These are phyloP conservation scores for Oceanodroma tethys DNA, from an alignment of 2,113 vertebrate species.

Conservation along the genomic window DNA sequence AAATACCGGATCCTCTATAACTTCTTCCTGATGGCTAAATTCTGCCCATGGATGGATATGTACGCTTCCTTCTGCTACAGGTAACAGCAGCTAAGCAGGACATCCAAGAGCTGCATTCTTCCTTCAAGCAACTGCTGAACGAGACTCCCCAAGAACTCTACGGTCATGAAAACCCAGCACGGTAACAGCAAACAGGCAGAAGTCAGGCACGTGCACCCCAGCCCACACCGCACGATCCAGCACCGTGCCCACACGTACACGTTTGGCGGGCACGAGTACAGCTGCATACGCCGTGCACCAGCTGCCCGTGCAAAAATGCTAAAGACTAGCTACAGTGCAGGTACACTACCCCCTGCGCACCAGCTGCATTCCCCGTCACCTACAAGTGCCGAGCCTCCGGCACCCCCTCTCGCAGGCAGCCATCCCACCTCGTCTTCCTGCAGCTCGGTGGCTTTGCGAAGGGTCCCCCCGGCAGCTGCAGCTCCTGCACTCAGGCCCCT, in stretches of 20 bases:
- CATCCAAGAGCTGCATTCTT: neutral
- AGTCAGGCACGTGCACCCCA: neutral
- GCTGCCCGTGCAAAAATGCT: neutral
- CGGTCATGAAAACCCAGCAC: neutral
- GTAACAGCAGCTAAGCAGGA: neutral
- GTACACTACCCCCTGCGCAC: rapidly evolving
- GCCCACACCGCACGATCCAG: neutral
- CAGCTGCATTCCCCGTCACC: neutral
- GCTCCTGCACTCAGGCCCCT: neutral
- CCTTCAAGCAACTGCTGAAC: neutral
- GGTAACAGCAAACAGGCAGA: neutral
- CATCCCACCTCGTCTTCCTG: neutral
- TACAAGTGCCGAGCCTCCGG: rapidly evolving
- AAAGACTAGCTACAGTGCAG: no score
- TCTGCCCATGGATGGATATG: neutral
- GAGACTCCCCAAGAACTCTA: neutral
- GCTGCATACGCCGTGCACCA: neutral
- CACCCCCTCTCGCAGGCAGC: neutral
- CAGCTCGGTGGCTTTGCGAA: neutral
- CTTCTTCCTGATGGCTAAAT: neutral
- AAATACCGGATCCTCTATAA: neutral
- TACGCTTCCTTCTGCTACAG: rapidly evolving
- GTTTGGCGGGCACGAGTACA: rapidly evolving
- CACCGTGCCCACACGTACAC: rapidly evolving
- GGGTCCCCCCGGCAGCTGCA: neutral